Evolutionary conservation across 2,888 invertebrate species (phyloP), one percentile per base, ranked within the genome.

Genomic region (Clanis bilineata): DNA sequence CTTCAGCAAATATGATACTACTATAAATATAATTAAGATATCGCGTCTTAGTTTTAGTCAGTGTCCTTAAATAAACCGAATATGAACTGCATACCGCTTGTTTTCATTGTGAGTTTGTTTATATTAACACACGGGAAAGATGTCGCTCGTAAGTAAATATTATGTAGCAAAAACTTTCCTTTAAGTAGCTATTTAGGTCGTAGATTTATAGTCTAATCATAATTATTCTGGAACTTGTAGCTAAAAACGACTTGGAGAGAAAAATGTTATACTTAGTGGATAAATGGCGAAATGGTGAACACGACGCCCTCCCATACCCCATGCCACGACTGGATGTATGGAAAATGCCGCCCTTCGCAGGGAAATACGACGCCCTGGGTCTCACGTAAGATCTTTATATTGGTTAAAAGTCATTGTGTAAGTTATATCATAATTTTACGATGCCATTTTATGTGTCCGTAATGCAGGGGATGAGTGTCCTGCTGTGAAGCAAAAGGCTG

Each of bases 231-330:
- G n/a, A 15, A 18, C 2, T 61, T 57, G 47, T 65, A 76, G 74
- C 70, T 21, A 67, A 64, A 38, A 68, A 67, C 43, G 70, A 72
- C 58, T 58, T 67, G 3, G 70, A 71, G 44, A 62, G 61, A 15
- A 64, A 67, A 63, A 45, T 76, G 15, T 36, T 73, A 4, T 60
- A 65, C 18, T 67, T 71, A 58, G 59, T 74, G n/a, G 44, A 43
- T n/a, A 66, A 66, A 66, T 77, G 76, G 75, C 69, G 71, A 2
- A 62, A 45, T 3, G 69, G 68, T 12, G 28, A 51, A 5, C 9
- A 32, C 7, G 64, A 64, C 2, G 28, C 44, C 2, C 23, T 63
- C 9, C 62, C 72, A n/a, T 58, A 68, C 23, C 47, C 57, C 4
- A 54, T 75, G 10, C 71, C 75, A 22, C 59, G 63, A 5, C 54